Evolutionary conservation across 2,888 invertebrate species (phyloP).

Genomic region (Chrysomela aeneicollis): DNA sequence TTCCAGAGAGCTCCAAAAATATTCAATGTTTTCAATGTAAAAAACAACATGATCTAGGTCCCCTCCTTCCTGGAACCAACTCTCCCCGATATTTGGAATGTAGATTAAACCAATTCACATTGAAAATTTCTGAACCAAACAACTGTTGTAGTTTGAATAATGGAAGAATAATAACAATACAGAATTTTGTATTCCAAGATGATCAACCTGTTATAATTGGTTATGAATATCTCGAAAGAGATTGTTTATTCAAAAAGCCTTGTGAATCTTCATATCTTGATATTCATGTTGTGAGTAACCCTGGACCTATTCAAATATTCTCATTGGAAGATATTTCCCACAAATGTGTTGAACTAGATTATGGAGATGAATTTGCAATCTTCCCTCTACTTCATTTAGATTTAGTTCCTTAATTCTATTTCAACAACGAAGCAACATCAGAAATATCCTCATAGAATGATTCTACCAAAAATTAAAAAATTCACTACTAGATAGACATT

Average conservation of each 20-base stretch:
- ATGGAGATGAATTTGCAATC: slow-evolving; percentile 12
- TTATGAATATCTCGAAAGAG: slow-evolving; percentile 14
- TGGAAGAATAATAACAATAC: slow-evolving; percentile 20
- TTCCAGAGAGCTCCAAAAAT: slow-evolving; percentile 11
- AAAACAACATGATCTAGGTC: slow-evolving; percentile 22
- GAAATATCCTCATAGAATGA: background rate
- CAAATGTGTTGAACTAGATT: slow-evolving; percentile 25
- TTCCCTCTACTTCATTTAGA: slow-evolving; percentile 18
- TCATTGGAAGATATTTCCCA: slow-evolving; percentile 17
- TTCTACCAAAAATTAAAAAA: background rate
- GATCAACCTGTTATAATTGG: slow-evolving; percentile 20
- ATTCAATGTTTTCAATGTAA: slow-evolving; percentile 5
- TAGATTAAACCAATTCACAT: slow-evolving; percentile 13
- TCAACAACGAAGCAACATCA: background rate
- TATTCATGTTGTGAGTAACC: slow-evolving; percentile 20
- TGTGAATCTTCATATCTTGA: slow-evolving; percentile 21
- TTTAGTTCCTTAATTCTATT: background rate
- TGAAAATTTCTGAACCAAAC: slow-evolving; percentile 23
- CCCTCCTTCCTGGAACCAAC: slow-evolving; percentile 20
- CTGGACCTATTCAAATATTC: slow-evolving; percentile 24
- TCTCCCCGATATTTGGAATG: slow-evolving; percentile 19
- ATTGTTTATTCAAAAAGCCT: slow-evolving; percentile 19
- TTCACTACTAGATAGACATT: too few relatives aligned
- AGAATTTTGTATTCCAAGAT: slow-evolving; percentile 15
- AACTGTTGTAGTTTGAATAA: slow-evolving; percentile 21